Evolutionary conservation across 2,113 vertebrate species (phyloP).

Genomic region (Columba livia): DNA sequence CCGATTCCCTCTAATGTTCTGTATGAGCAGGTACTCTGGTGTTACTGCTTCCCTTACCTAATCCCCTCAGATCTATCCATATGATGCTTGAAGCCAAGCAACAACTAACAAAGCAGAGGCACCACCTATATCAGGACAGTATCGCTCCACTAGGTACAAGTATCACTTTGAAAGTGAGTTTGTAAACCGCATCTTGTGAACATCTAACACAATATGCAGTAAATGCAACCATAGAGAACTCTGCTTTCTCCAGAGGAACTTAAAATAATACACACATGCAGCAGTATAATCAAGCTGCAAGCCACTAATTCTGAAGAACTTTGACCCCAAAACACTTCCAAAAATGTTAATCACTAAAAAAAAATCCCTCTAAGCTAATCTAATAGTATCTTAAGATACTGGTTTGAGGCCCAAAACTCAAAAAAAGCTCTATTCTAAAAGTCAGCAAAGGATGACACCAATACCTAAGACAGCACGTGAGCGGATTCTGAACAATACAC

Average conservation of each 20-base stretch:
- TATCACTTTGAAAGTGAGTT: not conserved
- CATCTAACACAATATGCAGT: not conserved
- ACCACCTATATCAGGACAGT: not conserved
- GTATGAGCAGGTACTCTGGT: not conserved
- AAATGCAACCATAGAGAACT: not conserved
- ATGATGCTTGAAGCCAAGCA: not conserved
- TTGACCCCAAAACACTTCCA: not conserved
- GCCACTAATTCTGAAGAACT: not conserved
- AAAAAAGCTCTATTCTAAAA: not conserved
- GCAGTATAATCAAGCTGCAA: not conserved
- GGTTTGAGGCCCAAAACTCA: not conserved
- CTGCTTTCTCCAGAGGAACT: not conserved
- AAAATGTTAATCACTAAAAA: not conserved
- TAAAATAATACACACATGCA: not conserved
- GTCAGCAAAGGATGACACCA: not conserved
- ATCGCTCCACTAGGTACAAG: not conserved
- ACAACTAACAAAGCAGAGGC: not conserved
- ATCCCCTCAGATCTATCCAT: not conserved
- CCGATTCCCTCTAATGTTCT: not conserved
- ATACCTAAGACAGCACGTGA: not conserved
- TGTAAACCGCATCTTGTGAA: not conserved
- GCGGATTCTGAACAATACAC: not conserved
- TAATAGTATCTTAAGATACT: not conserved
- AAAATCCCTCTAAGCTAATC: not conserved
- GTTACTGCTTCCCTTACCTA: not conserved